Percentiles rank a stretch among this genome's conserved stretches.
phyloP scores from a whole-genome alignment of 2,797 vertebrate species.

The Valencia hispanica region DNA sequence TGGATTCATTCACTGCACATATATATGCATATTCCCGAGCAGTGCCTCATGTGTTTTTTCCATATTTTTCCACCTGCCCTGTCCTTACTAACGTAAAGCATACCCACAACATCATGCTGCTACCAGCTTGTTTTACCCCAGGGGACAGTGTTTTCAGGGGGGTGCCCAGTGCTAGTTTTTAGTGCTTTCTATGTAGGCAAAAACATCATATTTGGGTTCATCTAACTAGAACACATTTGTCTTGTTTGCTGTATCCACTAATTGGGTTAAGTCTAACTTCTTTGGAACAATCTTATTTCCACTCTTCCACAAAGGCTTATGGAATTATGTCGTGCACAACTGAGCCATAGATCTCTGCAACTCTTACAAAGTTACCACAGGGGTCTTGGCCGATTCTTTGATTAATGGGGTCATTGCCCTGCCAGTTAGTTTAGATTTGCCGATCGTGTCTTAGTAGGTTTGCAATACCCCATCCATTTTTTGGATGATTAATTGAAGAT shows the following conservation, averaged over 20 bases:
- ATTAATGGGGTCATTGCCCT: background rate
- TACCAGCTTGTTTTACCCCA: background rate
- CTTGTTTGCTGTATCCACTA: no score
- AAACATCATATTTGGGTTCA: no score
- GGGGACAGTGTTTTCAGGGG: no score
- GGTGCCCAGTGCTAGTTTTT: no score
- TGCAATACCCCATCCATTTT: background rate
- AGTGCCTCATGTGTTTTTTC: background rate
- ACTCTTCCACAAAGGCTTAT: background rate
- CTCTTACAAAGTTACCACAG: background rate
- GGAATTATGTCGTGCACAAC: no score
- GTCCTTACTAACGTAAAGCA: no score
- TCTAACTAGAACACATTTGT: no score
- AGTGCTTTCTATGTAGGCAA: no score
- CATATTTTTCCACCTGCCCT: background rate
- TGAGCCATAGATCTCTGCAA: background rate
- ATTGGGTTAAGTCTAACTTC: no score
- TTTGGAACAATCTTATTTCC: background rate
- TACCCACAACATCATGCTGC: background rate
- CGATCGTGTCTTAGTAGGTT: background rate
- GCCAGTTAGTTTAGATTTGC: background rate
- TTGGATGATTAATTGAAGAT: background rate
- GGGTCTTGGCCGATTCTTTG: background rate
- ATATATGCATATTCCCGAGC: background rate
- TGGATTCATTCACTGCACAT: background rate